A percentile compares a stretch with the other conserved stretches of the same genome.
Conservation (phyloP, 2,113 vertebrate species). For the Rousettus leschenaultii region DNA sequence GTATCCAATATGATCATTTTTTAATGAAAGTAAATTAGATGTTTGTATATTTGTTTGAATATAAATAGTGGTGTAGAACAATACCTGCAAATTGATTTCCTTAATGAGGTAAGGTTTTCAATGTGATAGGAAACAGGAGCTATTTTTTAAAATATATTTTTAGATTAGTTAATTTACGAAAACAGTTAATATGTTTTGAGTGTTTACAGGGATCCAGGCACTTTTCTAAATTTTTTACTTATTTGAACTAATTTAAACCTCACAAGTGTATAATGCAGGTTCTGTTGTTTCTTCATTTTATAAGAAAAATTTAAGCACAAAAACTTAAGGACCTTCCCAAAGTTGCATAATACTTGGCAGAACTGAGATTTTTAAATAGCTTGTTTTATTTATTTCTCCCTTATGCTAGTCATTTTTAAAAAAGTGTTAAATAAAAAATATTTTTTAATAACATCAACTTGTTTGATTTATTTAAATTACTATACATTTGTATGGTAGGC, state of each 20-base stretch:
- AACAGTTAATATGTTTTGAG: not conserved
- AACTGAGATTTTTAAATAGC: not conserved
- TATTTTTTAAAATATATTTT: not conserved
- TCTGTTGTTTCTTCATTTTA: not conserved
- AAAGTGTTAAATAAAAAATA: not conserved
- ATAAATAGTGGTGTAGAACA: not conserved
- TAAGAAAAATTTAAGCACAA: not conserved
- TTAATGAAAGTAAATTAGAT: not conserved
- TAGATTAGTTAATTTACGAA: not conserved
- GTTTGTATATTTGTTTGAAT: not conserved
- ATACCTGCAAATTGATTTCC: not conserved
- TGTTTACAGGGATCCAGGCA: not conserved
- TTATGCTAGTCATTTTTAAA: not conserved
- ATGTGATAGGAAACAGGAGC: not conserved
- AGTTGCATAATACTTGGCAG: not conserved
- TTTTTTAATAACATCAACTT: constrained; percentile 28
- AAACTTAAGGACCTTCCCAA: not conserved
- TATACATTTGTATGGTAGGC: not conserved
- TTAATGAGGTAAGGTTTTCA: not conserved
- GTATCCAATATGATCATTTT: not conserved
- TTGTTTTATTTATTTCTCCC: not conserved
- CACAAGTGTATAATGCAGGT: not conserved
- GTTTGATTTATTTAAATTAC: not conserved
- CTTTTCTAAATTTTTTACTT: not conserved
- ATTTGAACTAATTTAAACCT: not conserved